These are phyloP conservation scores for Julus scandinavius DNA, from an alignment of 2,888 invertebrate genomes.

Conservation along the genomic window DNA sequence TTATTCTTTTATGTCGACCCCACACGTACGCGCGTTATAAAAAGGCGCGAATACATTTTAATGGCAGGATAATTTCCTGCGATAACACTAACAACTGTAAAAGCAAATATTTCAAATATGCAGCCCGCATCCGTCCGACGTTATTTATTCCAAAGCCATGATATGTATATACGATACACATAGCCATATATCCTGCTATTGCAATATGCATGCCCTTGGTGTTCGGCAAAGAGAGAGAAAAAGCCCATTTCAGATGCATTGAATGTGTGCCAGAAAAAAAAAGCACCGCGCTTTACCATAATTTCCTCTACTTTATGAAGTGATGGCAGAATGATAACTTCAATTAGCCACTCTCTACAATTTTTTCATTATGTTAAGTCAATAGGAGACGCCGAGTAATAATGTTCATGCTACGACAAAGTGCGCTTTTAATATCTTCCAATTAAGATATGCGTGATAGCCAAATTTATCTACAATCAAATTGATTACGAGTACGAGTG, in stretches of 20 bases:
- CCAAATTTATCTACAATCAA: conserved; percentile 49
- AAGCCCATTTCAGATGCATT: background rate
- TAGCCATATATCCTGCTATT: background rate
- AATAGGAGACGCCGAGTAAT: background rate
- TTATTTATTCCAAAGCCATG: background rate
- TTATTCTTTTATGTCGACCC: conserved; percentile 44
- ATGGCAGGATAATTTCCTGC: conserved; percentile 28
- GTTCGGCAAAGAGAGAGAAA: background rate
- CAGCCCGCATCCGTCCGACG: background rate
- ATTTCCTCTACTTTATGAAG: conserved; percentile 43
- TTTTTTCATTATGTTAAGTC: conserved; percentile 44
- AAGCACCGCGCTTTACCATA: background rate
- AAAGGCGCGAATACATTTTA: conserved; percentile 43
- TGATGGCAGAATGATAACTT: conserved; percentile 51
- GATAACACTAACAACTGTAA: conserved; percentile 28
- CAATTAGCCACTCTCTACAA: conserved; percentile 48
- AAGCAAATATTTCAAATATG: conserved; percentile 40
- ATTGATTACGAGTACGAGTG: conserved; percentile 48
- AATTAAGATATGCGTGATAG: conserved; percentile 52
- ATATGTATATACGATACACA: background rate
- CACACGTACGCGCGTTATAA: conserved; percentile 30
- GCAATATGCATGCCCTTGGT: background rate
- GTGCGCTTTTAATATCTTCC: conserved; percentile 52
- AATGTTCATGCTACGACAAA: conserved; percentile 7
- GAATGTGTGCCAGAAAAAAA: conserved; percentile 42